Conservation (phyloP, 1,140 invertebrate genomes). For the Eubasilissa regina region DNA sequence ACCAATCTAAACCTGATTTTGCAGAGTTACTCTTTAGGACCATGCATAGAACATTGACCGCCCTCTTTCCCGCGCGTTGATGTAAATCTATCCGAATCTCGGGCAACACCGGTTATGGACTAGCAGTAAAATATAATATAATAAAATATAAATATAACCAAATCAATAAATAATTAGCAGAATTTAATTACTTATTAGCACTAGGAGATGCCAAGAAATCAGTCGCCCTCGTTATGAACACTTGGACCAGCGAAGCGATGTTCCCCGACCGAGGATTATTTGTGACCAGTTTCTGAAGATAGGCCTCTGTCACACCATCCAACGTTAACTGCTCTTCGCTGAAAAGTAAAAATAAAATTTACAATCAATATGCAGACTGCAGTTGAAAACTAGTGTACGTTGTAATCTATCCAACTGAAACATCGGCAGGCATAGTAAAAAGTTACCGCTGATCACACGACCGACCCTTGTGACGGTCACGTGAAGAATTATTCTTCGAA, state of each 20-base stretch:
- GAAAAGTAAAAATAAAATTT: slow-evolving; percentile 60
- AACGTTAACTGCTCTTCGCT: slow-evolving; percentile 86
- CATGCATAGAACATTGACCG: too few species aligned
- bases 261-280: slow-evolving; percentile 92
- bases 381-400: slow-evolving; percentile 35
- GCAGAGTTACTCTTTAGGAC: neutral
- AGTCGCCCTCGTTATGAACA: slow-evolving; percentile 84
- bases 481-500: neutral
- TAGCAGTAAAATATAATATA: too few species aligned
- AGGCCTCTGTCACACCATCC: slow-evolving; percentile 82
- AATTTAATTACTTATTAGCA: slow-evolving; percentile 83
- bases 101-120: too few species aligned
- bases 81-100: too few species aligned
- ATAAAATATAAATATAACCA: neutral
- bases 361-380: slow-evolving; percentile 49
- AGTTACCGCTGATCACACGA: neutral
- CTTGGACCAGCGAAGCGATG: slow-evolving; percentile 87
- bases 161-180: neutral
- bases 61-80: too few species aligned
- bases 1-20: too few species aligned
- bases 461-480: neutral
- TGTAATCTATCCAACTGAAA: slow-evolving; percentile 22
- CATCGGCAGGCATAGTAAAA: neutral
- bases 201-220: slow-evolving; percentile 88
- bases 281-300: slow-evolving; percentile 81